A percentile compares a stretch with the other conserved stretches of the same genome.
Evolutionary conservation across 2,888 invertebrate genomes (phyloP).

Genomic region (Notodonta dromedarius): DNA sequence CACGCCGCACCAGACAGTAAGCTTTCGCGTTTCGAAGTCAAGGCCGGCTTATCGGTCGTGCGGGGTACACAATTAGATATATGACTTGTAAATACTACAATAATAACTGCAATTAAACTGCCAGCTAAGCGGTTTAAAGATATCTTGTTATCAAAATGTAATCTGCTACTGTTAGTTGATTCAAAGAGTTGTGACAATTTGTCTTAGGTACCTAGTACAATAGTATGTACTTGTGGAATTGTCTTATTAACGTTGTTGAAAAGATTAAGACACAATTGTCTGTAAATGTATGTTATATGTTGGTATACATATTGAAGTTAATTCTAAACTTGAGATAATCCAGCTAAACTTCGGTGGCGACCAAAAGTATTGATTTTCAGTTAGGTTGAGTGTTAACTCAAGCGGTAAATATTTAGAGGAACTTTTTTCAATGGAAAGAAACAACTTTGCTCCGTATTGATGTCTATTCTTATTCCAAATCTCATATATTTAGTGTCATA

Average conservation of each 20-base stretch:
- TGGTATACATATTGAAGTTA: not conserved
- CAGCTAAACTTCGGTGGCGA: not conserved
- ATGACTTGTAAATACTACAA: not conserved
- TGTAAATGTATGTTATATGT: not conserved
- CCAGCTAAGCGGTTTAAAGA: not conserved
- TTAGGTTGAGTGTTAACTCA: not conserved
- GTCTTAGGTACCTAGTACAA: too few relatives aligned
- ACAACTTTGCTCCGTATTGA: not conserved
- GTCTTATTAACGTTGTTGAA: not conserved
- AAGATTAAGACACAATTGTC: not conserved
- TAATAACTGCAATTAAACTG: conserved; percentile 3
- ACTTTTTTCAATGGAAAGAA: not conserved
- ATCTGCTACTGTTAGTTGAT: not conserved
- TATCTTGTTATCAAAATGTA: not conserved
- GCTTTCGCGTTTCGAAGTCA: conserved; percentile 16
- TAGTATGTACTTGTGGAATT: too few relatives aligned
- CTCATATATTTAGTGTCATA: too few relatives aligned
- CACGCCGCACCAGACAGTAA: not conserved
- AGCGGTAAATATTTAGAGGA: not conserved
- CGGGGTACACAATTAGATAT: conserved; percentile 1
- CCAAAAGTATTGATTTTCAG: not conserved
- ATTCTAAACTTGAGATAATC: not conserved
- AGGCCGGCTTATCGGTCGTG: conserved; percentile 22
- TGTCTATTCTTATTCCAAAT: too few relatives aligned
- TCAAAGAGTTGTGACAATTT: too few relatives aligned